Conservation (phyloP, 2,113 vertebrate genomes). For the Scatophagus argus region DNA sequence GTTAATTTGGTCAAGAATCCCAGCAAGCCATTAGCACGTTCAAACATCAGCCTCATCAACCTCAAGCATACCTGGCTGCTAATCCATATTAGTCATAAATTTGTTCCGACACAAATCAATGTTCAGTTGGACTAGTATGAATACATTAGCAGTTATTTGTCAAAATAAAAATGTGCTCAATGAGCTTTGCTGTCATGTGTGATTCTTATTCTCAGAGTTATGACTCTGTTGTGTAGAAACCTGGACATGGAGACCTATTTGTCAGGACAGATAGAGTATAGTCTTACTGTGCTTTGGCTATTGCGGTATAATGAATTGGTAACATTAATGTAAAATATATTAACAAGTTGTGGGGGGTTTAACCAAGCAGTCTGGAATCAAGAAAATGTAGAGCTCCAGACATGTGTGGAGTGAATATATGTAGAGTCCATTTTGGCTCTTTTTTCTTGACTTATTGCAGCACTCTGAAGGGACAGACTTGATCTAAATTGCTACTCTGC, state of each 20-base stretch:
- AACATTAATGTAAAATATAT: slow-evolving; percentile 58
- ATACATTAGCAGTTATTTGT: slow-evolving; percentile 51
- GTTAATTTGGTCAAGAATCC: slow-evolving; percentile 28
- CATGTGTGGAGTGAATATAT: slow-evolving; percentile 18
- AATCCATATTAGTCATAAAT: slow-evolving; percentile 42
- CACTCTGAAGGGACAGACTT: slow-evolving; percentile 61
- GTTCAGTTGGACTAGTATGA: slow-evolving; percentile 42
- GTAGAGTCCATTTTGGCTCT: slow-evolving; percentile 18
- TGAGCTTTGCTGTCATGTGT: slow-evolving; percentile 32
- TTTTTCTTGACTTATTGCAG: slow-evolving; percentile 66
- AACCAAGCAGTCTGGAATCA: slow-evolving; percentile 25
- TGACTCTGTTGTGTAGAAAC: slow-evolving; percentile 38
- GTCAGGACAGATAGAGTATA: slow-evolving; percentile 40
- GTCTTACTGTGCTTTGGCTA: slow-evolving; percentile 38
- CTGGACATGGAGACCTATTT: slow-evolving; percentile 46
- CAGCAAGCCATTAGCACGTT: slow-evolving; percentile 17
- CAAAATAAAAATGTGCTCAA: slow-evolving; percentile 19
- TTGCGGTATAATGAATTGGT: slow-evolving; percentile 52
- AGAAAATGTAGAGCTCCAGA: slow-evolving; percentile 15
- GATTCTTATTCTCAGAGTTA: slow-evolving; percentile 56
- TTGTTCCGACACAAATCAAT: slow-evolving; percentile 49
- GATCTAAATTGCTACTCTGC: slow-evolving; percentile 68
- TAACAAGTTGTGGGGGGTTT: slow-evolving; percentile 44
- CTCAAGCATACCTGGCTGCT: slow-evolving; percentile 23
- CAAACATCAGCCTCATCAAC: slow-evolving; percentile 1